Conservation (phyloP, 1,140 invertebrate species). For the Stenopsyche tienmushanensis region DNA sequence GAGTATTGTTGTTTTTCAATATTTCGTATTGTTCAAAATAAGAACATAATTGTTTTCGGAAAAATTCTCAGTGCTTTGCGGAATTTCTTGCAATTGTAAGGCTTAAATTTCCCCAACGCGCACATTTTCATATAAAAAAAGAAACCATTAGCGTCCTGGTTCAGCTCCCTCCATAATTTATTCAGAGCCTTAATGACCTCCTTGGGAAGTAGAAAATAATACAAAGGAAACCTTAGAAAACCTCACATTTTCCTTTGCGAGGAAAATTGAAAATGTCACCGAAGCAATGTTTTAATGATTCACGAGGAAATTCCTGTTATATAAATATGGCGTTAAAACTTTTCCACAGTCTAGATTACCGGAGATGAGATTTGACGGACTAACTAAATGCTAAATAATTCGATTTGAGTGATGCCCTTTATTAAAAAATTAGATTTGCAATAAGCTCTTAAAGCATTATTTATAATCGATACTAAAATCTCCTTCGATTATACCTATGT, state of each 20-base stretch:
- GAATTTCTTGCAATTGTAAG: background rate
- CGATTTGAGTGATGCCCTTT: no score
- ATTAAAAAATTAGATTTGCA: no score
- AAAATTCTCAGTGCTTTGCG: no score
- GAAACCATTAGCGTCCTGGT: conserved; percentile 21
- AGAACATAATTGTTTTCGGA: no score
- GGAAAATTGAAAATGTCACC: conserved; percentile 25
- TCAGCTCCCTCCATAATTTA: conserved; percentile 22
- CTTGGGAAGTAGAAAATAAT: conserved; percentile 21
- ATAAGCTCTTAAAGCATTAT: no score
- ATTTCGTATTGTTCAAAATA: no score
- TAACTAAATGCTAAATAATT: no score
- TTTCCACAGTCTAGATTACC: no score
- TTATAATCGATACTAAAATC: no score
- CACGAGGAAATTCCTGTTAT: background rate
- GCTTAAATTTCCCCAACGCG: background rate
- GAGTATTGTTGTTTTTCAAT: no score
- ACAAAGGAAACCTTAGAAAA: conserved; percentile 21
- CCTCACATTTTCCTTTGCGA: background rate
- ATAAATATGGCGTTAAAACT: conserved; percentile 4
- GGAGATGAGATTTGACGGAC: no score
- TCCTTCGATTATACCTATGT: no score
- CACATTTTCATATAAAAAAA: conserved; percentile 12
- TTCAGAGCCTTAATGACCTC: conserved; percentile 21
- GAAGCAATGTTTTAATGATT: conserved; percentile 7